phyloP scores from a whole-genome alignment of 2,113 vertebrate genomes.

The Protobothrops flavoviridis region DNA sequence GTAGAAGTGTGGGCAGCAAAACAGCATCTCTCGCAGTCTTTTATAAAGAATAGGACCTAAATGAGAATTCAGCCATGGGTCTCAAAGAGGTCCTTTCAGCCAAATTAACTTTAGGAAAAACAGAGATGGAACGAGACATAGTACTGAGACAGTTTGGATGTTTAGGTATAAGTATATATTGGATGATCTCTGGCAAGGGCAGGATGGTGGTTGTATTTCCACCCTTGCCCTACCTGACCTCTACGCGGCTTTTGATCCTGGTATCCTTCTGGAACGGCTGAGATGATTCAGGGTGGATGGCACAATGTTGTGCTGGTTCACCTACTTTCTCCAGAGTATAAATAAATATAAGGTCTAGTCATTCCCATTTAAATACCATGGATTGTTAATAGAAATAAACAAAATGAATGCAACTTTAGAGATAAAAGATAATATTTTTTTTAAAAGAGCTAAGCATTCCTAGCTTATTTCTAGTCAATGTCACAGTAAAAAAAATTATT shows the following conservation, averaged over 20 bases:
- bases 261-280: not conserved
- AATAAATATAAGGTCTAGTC: not conserved
- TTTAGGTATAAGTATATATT: not conserved
- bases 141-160: not conserved
- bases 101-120: not conserved
- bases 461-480: not conserved
- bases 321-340: not conserved
- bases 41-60: not conserved
- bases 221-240: not conserved
- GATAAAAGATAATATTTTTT: not conserved
- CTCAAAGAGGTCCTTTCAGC: not conserved
- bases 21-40: not conserved
- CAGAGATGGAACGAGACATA: not conserved
- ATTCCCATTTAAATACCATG: not conserved
- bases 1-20: not conserved
- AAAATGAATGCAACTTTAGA: not conserved
- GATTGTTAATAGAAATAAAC: not conserved
- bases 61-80: not conserved
- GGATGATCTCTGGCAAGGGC: not conserved
- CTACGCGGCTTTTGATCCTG: not conserved
- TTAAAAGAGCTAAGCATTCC: not conserved
- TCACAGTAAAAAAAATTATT: not conserved
- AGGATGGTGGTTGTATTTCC: not conserved
- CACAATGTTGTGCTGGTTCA: not conserved
- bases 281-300: not conserved